Evolutionary conservation across 2,797 vertebrate species (phyloP), one percentile per base, ranked within the genome.

Genomic region (Xyrichtys novacula): DNA sequence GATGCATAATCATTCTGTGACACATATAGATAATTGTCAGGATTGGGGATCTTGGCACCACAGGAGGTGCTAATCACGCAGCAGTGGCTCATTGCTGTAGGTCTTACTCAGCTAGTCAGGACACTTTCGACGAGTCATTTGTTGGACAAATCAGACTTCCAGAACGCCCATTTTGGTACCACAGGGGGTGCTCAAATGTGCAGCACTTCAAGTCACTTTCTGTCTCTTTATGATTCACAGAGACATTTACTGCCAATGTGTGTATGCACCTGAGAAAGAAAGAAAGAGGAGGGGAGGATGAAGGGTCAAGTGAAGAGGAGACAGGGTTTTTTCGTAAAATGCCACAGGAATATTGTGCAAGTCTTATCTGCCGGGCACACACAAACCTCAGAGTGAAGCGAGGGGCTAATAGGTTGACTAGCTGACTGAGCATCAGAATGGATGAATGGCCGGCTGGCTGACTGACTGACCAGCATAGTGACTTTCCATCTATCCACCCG

Each of bases 401-500:
- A 67, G 65, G 71, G 54, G 65, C 79, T 87, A 81, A 85, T 78
- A 74, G 84, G 78, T 66, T 81, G 84, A 78, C 72, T 60, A 32
- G 65, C 65, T 75, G 74, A 76, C 64, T 71, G 81, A 74, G 71
- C 38, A 64, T 40, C 65, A 87, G 68, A 76, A 71, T 73, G 64
- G 78, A 71, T 82, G 83, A 74, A 78, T 81, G 81, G 60, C 60
- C 54, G 72, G 60, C 58, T 78, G 32, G 22, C 75, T 70, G 74
- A 28, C 75, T 75, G 71, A 55, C 71, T 73, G 78, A 43, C 54
- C 43, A 49, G 54, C 72, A 69, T 66, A 81, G 84, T 78, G 81
- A 84, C 83, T 85, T 84, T 83, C 80, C 78, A 85, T 85, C 84
- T 34, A 80, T 77, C 71, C 64, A n/a, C 63, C 47, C 26, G 44